These are phyloP conservation scores for Leptonema lineaticorne DNA, from an alignment of 1,140 invertebrate genomes.

Conservation along the genomic window DNA sequence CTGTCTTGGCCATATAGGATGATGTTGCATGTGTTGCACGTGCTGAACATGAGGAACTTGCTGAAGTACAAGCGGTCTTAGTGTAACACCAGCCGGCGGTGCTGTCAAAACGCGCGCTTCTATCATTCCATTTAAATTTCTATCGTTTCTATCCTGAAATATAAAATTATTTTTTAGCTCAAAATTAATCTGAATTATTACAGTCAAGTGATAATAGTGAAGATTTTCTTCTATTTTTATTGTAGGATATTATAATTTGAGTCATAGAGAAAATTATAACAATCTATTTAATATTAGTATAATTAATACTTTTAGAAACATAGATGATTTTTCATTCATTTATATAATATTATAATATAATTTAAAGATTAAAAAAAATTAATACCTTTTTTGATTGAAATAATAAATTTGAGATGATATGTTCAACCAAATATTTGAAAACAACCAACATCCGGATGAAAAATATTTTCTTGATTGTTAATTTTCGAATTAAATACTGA, in stretches of 20 bases:
- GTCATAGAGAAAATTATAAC: neutral
- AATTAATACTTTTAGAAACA: neutral
- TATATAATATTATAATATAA: neutral
- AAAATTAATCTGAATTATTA: too few relatives aligned
- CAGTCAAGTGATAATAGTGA: too few relatives aligned
- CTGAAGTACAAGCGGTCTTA: conserved; percentile 17
- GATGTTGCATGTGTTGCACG: conserved; percentile 16
- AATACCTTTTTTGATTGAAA: too few relatives aligned
- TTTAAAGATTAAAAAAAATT: neutral
- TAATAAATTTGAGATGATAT: too few relatives aligned
- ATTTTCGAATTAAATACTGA: too few relatives aligned
- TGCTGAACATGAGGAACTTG: conserved; percentile 18
- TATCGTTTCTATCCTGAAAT: conserved; percentile 26
- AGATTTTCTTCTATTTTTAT: too few relatives aligned
- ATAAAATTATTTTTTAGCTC: too few relatives aligned
- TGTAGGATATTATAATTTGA: too few relatives aligned
- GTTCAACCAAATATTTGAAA: too few relatives aligned
- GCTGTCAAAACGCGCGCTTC: conserved; percentile 24
- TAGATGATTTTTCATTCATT: too few relatives aligned
- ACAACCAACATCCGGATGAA: too few relatives aligned
- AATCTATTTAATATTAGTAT: neutral
- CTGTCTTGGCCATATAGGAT: conserved; percentile 23
- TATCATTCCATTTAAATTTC: conserved; percentile 14
- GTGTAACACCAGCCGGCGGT: conserved; percentile 15
- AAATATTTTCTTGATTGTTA: too few relatives aligned